Evolutionary conservation across 2,888 invertebrate genomes (phyloP), one percentile per base, ranked within the genome.

Genomic region (Drosophila mimica): DNA sequence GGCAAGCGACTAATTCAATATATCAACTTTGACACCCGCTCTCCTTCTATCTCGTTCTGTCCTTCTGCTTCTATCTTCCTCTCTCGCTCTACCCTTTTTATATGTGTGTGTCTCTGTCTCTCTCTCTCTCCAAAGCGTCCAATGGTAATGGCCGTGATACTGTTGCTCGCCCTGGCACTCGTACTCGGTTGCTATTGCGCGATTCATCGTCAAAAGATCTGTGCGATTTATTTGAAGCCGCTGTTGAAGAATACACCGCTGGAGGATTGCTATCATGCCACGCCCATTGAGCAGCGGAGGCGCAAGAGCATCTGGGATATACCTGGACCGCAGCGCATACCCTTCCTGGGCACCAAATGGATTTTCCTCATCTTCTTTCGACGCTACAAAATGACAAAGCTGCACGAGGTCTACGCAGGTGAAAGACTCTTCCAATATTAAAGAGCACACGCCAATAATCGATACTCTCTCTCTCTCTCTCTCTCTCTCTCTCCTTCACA

Each of bases 321-420:
- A 49, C 97, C 97, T 0, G 97, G 97, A 1, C 97, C 97, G 0
- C 93, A 94, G 11, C 92, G 95, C 0, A 86, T 97, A 49, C 97
- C 97, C 0, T 93, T 97, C 43, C 88, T 97, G 34, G 97, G 97
- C 7, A 97, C 97, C 6, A 94, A 96, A 63, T 97, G 97, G 97
- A 94, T 97, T 60, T 97, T 96, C 92, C 94, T 95, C 83, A 60
- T 92, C 4, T 94, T 94, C 82, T 91, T 91, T 77, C 82, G 86
- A 1, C 94, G 95, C 69, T 97, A 97, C 88, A 94, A 94, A 85
- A 94, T 97, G 93, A 95, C 95, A 77, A 96, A 96, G 91, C 93
- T 97, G 52, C 97, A 97, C 91, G 96, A 96, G 89, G 96, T 96
- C 78, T 97, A 97, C 93, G 94, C 95, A 94, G 96, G 96, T 96